A percentile compares a stretch with the other conserved stretches of the same genome.
phyloP scores from a whole-genome alignment of 2,888 invertebrate species.

The Macaria liturata region DNA sequence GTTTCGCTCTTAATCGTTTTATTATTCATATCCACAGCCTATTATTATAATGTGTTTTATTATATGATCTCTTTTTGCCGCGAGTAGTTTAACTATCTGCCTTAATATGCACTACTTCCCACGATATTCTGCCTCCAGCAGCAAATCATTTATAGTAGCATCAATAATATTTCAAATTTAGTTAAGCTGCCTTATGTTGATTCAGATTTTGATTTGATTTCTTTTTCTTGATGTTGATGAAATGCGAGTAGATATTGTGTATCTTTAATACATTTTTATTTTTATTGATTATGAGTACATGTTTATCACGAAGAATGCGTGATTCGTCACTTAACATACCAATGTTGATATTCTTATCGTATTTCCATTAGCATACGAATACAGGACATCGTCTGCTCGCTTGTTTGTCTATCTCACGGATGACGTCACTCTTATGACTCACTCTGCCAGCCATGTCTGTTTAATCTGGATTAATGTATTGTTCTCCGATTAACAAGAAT shows the following conservation, averaged over 20 bases:
- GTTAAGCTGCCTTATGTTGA: too few species aligned
- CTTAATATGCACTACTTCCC: conserved; percentile 23
- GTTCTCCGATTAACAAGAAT: not conserved
- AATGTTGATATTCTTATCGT: conserved; percentile 24
- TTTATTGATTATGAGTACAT: too few species aligned
- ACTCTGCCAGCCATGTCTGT: conserved; percentile 44
- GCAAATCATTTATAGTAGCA: not conserved
- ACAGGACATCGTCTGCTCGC: conserved; percentile 33
- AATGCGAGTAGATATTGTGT: too few species aligned
- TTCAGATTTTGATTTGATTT: too few species aligned
- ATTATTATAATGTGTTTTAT: conserved; percentile 24
- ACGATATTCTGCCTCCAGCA: conserved; percentile 13
- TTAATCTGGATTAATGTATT: conserved; percentile 36
- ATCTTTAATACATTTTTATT: too few species aligned
- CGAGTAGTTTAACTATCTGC: conserved; percentile 7
- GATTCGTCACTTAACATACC: conserved; percentile 3
- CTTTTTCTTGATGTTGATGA: too few species aligned
- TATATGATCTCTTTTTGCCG: conserved; percentile 21
- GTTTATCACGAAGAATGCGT: conserved; percentile 1
- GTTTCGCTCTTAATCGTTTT: conserved; percentile 24
- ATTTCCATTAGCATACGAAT: conserved; percentile 31
- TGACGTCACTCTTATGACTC: conserved; percentile 55
- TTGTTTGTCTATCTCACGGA: conserved; percentile 19
- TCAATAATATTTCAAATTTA: too few species aligned
- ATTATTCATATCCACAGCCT: conserved; percentile 24